phyloP scores from a whole-genome alignment of 1,140 invertebrate species.

The Macrobrachium nipponense region DNA sequence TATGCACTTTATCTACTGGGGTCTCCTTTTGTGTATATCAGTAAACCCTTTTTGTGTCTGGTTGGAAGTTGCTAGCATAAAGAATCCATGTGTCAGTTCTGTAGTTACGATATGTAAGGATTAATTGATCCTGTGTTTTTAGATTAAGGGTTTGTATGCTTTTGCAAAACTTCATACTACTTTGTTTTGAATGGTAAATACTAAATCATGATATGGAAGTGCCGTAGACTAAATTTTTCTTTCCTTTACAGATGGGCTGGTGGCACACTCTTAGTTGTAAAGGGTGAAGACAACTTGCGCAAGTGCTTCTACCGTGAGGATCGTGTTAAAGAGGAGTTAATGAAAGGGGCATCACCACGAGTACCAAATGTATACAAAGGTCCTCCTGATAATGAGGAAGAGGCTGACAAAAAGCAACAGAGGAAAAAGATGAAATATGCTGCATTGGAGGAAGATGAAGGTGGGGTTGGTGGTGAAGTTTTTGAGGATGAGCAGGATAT shows the following conservation, averaged over 20 bases:
- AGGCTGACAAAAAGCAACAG: background rate
- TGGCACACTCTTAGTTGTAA: conserved; percentile 52
- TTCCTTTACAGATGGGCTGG: conserved; percentile 54
- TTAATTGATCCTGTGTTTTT: no score
- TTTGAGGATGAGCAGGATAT: conserved; percentile 42
- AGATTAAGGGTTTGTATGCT: no score
- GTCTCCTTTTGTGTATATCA: no score
- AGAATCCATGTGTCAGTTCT: background rate
- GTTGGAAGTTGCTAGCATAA: background rate
- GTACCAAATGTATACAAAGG: background rate
- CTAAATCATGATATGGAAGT: no score
- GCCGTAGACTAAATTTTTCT: no score
- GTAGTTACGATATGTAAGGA: no score
- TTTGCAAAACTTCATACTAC: no score
- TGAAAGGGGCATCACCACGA: background rate
- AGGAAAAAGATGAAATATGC: conserved; percentile 26
- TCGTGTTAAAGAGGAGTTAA: conserved; percentile 32
- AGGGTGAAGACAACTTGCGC: conserved; percentile 57
- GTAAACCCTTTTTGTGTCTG: no score
- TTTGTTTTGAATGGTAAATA: no score
- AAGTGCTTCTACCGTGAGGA: conserved; percentile 58
- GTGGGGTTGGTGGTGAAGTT: conserved; percentile 42
- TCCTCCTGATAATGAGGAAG: conserved; percentile 7
- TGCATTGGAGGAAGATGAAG: conserved; percentile 38
- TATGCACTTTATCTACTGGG: no score